Conservation (phyloP, 2,888 invertebrate genomes). For the Aelia acuminata region DNA sequence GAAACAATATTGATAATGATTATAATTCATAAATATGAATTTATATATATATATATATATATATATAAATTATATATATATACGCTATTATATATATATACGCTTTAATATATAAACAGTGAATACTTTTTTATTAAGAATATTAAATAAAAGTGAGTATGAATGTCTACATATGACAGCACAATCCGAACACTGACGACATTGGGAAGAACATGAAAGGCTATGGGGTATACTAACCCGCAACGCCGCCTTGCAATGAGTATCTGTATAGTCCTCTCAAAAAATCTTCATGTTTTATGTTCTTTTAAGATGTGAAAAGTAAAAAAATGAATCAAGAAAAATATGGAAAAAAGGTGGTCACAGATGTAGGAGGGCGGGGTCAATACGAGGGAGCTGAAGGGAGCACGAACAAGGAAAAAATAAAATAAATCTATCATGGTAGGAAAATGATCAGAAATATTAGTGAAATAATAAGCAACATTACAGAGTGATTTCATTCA, state of each 20-base stretch:
- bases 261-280: slow-evolving; percentile 38
- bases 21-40: no score
- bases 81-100: no score
- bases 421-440: neutral
- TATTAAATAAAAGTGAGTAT: neutral
- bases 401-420: neutral
- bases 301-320: neutral
- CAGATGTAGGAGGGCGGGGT: neutral
- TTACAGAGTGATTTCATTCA: neutral
- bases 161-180: no score
- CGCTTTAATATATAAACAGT: neutral
- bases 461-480: no score
- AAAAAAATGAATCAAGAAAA: neutral
- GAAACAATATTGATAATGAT: no score
- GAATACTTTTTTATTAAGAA: neutral
- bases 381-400: neutral
- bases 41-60: no score
- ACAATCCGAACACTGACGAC: neutral
- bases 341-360: neutral
- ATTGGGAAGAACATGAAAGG: neutral
- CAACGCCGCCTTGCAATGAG: slow-evolving; percentile 48
- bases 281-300: neutral
- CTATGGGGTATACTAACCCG: slow-evolving; percentile 28
- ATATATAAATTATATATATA: no score
- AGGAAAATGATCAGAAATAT: neutral